These are phyloP conservation scores for Bombus haemorrhoidalis DNA, from an alignment of 1,140 invertebrate genomes.

Conservation along the genomic window DNA sequence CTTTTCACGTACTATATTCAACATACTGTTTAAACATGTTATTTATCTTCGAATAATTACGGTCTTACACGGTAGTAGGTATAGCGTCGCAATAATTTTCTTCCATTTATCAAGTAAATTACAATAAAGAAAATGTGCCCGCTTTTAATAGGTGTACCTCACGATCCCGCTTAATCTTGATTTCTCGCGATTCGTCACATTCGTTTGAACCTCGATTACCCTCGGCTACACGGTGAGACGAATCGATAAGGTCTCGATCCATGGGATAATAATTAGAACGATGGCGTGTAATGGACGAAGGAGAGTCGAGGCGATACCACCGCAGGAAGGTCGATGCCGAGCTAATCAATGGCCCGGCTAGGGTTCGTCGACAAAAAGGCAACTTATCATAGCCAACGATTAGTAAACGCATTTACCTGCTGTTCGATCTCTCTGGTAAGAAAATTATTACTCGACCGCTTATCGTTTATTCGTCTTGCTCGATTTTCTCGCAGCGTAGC, in stretches of 20 bases:
- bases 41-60: constrained; percentile 18
- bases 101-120: not conserved
- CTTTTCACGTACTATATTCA: not conserved
- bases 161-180: constrained; percentile 56
- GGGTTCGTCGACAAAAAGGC: constrained; percentile 27
- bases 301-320: constrained; percentile 39
- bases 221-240: constrained; percentile 22
- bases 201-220: constrained; percentile 59
- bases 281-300: constrained; percentile 58
- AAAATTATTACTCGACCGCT: not conserved
- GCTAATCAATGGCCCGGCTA: constrained; percentile 24
- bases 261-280: constrained; percentile 63
- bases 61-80: too few relatives aligned
- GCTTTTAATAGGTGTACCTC: not conserved
- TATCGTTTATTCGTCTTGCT: not conserved
- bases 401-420: constrained; percentile 19
- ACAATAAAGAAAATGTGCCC: not conserved
- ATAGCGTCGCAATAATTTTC: not conserved
- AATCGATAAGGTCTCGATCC: constrained; percentile 47
- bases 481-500: not conserved
- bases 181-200: constrained; percentile 58
- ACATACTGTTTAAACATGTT: not conserved
- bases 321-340: constrained; percentile 7
- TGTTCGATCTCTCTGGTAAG: not conserved
- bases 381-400: not conserved